These are phyloP conservation scores for Aphis gossypii DNA, from an alignment of 1,140 invertebrate species.

Conservation along the genomic window DNA sequence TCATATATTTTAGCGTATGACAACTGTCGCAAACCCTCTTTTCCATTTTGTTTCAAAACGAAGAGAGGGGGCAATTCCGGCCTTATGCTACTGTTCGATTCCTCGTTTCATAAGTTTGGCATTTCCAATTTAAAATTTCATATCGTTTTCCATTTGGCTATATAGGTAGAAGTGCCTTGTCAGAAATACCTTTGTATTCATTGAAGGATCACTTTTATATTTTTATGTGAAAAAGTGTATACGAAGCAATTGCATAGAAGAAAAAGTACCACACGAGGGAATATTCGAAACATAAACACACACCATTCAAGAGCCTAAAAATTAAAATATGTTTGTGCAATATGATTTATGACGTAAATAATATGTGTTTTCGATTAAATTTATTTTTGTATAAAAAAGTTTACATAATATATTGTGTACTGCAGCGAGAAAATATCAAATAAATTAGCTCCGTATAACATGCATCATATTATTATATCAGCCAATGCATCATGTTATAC, in stretches of 20 bases:
- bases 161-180: conserved; percentile 6
- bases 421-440: neutral
- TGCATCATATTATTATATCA: neutral
- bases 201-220: conserved; percentile 48
- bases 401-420: neutral
- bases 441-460: conserved; percentile 4
- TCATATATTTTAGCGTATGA: conserved; percentile 53
- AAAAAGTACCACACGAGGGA: conserved; percentile 15
- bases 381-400: conserved; percentile 7
- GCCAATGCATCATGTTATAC: neutral
- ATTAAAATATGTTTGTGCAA: conserved; percentile 33
- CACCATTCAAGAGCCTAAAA: neutral
- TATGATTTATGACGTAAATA: conserved; percentile 18
- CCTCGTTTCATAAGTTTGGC: conserved; percentile 50
- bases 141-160: conserved; percentile 41
- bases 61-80: conserved; percentile 26
- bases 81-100: conserved; percentile 42
- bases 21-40: conserved; percentile 44
- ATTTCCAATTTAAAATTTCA: conserved; percentile 58
- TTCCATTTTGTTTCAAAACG: conserved; percentile 47
- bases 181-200: conserved; percentile 42
- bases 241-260: neutral
- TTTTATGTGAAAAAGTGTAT: conserved; percentile 36
- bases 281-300: conserved; percentile 29
- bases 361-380: conserved; percentile 16